Conservation (phyloP, 2,113 vertebrate genomes). For the Apeltes quadracus region DNA sequence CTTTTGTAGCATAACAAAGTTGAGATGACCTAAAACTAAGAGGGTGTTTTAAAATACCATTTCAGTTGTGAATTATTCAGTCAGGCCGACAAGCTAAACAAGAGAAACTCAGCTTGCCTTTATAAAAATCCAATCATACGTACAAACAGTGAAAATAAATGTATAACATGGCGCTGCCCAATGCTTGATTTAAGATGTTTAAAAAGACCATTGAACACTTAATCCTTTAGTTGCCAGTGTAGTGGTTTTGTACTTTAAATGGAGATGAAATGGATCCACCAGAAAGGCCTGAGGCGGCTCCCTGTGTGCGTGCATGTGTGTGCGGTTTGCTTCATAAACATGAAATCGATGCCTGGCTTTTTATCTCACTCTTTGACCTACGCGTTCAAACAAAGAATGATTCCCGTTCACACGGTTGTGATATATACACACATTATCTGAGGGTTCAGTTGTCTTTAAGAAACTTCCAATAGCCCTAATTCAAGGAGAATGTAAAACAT, state of each 20-base stretch:
- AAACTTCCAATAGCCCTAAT: not conserved
- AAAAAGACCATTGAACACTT: constrained; percentile 14
- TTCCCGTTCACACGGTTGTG: constrained; percentile 1
- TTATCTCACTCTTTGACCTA: constrained; percentile 48
- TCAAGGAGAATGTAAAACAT: not conserved
- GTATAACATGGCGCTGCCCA: not conserved
- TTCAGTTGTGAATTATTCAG: constrained; percentile 63
- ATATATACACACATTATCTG: not conserved
- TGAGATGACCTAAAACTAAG: constrained; percentile 54
- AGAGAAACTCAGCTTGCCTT: constrained; percentile 29
- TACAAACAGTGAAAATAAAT: constrained; percentile 6
- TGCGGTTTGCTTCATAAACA: constrained; percentile 53
- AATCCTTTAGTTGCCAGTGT: not conserved
- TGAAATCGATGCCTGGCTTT: constrained; percentile 60
- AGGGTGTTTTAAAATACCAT: constrained; percentile 49
- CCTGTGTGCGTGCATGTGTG: constrained; percentile 32
- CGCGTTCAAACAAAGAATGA: constrained; percentile 10
- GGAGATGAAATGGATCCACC: constrained; percentile 17
- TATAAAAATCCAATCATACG: not conserved
- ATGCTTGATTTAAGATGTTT: not conserved
- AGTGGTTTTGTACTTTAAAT: constrained; percentile 32
- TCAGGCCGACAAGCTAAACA: constrained; percentile 12
- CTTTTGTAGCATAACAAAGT: constrained; percentile 44
- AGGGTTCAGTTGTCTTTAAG: not conserved
- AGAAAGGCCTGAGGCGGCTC: constrained; percentile 15